Percentiles rank a stretch among this genome's conserved stretches.
These are phyloP conservation scores for Poeciliopsis prolifica DNA, from an alignment of 2,113 vertebrate species.

Conservation along the genomic window DNA sequence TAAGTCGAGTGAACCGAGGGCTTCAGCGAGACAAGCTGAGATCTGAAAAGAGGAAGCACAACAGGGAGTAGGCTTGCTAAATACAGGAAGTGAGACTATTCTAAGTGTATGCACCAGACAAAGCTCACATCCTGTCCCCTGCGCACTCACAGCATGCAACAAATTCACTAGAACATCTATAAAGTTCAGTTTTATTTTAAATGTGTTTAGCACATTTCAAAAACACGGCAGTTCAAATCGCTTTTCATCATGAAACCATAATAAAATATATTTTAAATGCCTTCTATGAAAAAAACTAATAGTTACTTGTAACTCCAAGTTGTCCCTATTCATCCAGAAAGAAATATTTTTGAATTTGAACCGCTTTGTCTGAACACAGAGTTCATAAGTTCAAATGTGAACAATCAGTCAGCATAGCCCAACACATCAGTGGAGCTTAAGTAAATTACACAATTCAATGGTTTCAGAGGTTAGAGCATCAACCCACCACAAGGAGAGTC, in stretches of 20 bases:
- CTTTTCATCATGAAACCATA: too few relatives aligned
- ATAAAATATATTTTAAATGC: too few relatives aligned
- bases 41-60: slow-evolving; percentile 62
- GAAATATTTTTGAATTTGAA: neutral
- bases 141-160: slow-evolving; percentile 15
- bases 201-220: too few relatives aligned
- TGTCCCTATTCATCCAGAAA: neutral
- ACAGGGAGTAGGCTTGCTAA: slow-evolving; percentile 42
- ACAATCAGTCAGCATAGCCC: neutral
- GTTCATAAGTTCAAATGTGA: neutral
- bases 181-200: too few relatives aligned
- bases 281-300: too few relatives aligned
- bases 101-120: slow-evolving; percentile 44
- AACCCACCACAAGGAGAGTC: neutral
- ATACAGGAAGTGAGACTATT: slow-evolving; percentile 62
- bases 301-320: neutral
- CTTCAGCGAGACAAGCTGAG: slow-evolving; percentile 18
- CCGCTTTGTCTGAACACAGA: neutral
- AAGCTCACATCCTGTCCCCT: slow-evolving; percentile 44
- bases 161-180: slow-evolving; percentile 13
- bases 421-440: neutral
- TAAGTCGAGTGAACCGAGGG: neutral
- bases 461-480: neutral
- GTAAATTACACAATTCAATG: neutral
- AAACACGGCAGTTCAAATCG: too few relatives aligned